Conservation (phyloP, 2,113 vertebrate species). For the Peromyscus californicus region DNA sequence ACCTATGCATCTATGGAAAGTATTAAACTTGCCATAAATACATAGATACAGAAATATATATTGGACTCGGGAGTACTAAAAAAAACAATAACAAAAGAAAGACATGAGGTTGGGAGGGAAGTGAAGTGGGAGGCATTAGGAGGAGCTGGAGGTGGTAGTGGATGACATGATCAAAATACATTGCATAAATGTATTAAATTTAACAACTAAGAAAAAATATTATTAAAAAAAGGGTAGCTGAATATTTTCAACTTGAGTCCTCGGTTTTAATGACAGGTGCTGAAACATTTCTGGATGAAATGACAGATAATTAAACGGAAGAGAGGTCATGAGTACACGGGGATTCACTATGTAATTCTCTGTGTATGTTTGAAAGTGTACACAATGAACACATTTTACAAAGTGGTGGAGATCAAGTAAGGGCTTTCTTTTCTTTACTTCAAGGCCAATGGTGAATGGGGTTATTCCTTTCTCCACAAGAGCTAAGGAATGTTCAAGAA, state of each 20-base stretch:
- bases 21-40: neutral
- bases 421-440: constrained; percentile 43
- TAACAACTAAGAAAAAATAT: neutral
- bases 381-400: neutral
- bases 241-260: neutral
- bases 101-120: neutral
- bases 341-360: neutral
- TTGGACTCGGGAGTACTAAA: neutral
- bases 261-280: neutral
- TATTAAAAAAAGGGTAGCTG: neutral
- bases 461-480: neutral
- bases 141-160: neutral
- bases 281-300: neutral
- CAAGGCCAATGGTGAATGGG: constrained; percentile 17
- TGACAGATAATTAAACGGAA: neutral
- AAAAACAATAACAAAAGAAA: neutral
- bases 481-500: neutral
- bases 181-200: neutral
- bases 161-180: neutral
- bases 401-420: neutral
- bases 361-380: neutral
- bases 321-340: neutral
- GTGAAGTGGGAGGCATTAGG: neutral
- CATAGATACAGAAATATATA: neutral
- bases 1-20: neutral